Percentiles rank a stretch among this genome's conserved stretches.
Evolutionary conservation across 2,888 invertebrate genomes (phyloP).

Genomic region (Harmothoe impar): DNA sequence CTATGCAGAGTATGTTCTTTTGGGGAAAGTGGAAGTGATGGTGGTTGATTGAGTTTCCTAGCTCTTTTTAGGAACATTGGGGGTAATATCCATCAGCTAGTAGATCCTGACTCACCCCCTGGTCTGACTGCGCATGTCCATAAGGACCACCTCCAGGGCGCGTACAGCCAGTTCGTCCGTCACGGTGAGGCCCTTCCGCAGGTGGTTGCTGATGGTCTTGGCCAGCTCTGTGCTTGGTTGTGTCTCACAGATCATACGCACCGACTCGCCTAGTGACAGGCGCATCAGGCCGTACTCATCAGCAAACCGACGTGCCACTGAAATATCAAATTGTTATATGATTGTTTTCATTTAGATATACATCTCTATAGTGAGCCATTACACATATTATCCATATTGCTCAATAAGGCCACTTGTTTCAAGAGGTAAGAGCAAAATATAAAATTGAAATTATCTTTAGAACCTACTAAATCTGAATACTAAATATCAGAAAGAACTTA

Average conservation of each 20-base stretch:
- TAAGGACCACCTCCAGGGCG: slow-evolving; percentile 80
- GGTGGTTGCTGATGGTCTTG: slow-evolving; percentile 75
- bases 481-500: too few species aligned
- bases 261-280: slow-evolving; percentile 82
- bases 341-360: background rate
- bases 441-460: too few species aligned
- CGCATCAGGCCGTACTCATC: slow-evolving; percentile 81
- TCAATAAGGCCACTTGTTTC: too few species aligned
- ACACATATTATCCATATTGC: too few species aligned
- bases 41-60: too few species aligned
- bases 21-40: too few species aligned
- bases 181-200: slow-evolving; percentile 79
- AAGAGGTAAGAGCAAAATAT: too few species aligned
- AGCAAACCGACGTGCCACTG: slow-evolving; percentile 82
- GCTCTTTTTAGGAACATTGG: too few species aligned
- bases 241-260: slow-evolving; percentile 78
- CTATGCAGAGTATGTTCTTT: too few species aligned
- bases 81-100: too few species aligned
- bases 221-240: slow-evolving; percentile 81
- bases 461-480: too few species aligned
- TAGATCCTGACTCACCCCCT: slow-evolving; percentile 78
- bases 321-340: background rate
- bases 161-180: slow-evolving; percentile 82
- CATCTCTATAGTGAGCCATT: background rate
- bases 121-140: slow-evolving; percentile 82